Conservation (phyloP, 1,140 invertebrate species). For the Pseudomyrmex dendroicus region DNA sequence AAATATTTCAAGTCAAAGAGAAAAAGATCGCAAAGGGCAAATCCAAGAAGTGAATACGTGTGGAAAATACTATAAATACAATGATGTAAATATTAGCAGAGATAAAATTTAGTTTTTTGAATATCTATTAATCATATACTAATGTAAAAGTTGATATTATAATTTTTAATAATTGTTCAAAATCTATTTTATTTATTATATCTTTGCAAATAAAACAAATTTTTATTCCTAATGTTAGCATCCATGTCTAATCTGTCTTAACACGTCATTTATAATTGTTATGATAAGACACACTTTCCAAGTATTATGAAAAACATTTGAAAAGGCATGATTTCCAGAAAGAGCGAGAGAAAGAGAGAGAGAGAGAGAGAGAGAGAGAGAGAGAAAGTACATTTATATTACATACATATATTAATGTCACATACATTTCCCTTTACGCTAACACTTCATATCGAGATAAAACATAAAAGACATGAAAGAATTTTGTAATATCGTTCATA, state of each 20-base stretch:
- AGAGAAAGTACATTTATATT: background rate
- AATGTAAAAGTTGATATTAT: background rate
- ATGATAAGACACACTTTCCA: background rate
- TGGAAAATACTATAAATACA: background rate
- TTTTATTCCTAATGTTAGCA: too few relatives aligned
- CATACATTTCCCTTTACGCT: background rate
- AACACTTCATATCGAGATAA: background rate
- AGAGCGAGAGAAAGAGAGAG: background rate
- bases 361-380: too few relatives aligned
- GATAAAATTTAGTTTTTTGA: background rate
- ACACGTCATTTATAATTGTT: too few relatives aligned
- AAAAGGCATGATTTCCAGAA: background rate
- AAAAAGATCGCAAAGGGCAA: background rate
- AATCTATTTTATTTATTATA: background rate
- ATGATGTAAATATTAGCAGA: background rate
- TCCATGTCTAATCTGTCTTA: too few relatives aligned
- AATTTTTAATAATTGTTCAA: background rate
- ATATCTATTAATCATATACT: background rate
- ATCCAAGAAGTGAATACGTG: background rate
- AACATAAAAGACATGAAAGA: background rate
- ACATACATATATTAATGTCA: background rate
- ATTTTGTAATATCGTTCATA: background rate
- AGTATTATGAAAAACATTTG: background rate
- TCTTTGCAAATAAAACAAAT: background rate
- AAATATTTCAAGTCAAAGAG: slow-evolving; percentile 11